These are phyloP conservation scores for Nipponacmea schrenckii DNA, from an alignment of 2,888 invertebrate species.

Conservation along the genomic window DNA sequence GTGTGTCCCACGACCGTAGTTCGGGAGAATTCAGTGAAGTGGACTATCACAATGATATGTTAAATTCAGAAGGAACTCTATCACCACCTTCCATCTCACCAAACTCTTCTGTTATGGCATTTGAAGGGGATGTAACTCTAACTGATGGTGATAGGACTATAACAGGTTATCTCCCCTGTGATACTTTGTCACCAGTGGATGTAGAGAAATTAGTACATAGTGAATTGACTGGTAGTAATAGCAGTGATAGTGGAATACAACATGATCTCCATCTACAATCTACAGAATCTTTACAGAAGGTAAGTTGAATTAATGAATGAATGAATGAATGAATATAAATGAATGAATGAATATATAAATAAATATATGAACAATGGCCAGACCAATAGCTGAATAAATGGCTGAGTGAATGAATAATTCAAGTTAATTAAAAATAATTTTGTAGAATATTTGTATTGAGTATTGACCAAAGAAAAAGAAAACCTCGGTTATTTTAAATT, in stretches of 20 bases:
- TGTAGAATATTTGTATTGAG: too few species aligned
- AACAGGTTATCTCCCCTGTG: conserved; percentile 19
- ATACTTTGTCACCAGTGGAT: conserved; percentile 8
- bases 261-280: conserved; percentile 53
- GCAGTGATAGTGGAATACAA: conserved; percentile 61
- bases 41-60: conserved; percentile 23
- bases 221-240: conserved; percentile 52
- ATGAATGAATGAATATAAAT: too few species aligned
- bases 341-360: too few species aligned
- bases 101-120: conserved; percentile 14
- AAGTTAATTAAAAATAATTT: too few species aligned
- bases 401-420: too few species aligned
- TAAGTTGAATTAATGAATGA: conserved; percentile 22
- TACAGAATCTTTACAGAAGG: conserved; percentile 53
- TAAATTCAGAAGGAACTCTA: conserved; percentile 26
- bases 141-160: conserved; percentile 4
- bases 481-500: too few species aligned
- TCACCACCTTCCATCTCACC: conserved; percentile 21
- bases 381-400: too few species aligned
- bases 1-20: conserved; percentile 11
- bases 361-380: too few species aligned
- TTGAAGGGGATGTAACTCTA: conserved; percentile 15
- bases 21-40: conserved; percentile 27
- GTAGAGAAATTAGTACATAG: conserved; percentile 21
- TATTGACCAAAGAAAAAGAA: too few species aligned